phyloP scores from a whole-genome alignment of 2,113 vertebrate genomes.

The Todiramphus saurophagus region DNA sequence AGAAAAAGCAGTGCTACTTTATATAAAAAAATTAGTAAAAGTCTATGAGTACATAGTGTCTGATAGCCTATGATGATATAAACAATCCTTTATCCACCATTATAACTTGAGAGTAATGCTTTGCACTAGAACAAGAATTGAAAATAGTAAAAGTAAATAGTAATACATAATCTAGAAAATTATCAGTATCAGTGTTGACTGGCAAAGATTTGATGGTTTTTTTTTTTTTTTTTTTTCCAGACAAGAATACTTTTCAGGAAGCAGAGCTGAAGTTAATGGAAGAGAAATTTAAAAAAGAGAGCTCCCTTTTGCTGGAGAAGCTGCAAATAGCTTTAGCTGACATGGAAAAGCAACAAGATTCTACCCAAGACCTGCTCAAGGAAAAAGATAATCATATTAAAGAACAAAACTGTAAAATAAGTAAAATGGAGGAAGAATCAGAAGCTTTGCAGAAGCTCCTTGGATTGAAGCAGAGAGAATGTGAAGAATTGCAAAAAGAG shows the following conservation, averaged over 20 bases:
- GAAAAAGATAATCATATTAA: slow-evolving; percentile 80
- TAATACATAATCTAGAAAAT: not conserved
- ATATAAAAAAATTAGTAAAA: not conserved
- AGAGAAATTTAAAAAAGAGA: slow-evolving; percentile 79
- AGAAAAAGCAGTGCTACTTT: not conserved
- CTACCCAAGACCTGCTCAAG: slow-evolving; percentile 77
- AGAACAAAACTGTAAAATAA: slow-evolving; percentile 75
- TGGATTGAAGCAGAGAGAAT: slow-evolving; percentile 75
- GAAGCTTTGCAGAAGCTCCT: slow-evolving; percentile 73
- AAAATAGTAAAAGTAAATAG: not conserved
- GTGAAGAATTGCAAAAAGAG: slow-evolving; percentile 75
- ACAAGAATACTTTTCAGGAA: slow-evolving; percentile 77
- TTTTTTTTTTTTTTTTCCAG: slow-evolving; percentile 65
- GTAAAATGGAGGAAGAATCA: slow-evolving; percentile 71
- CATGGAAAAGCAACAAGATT: slow-evolving; percentile 79
- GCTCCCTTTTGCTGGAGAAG: slow-evolving; percentile 71
- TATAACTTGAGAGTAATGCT: not conserved
- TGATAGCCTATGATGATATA: not conserved
- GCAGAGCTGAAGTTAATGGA: slow-evolving; percentile 78
- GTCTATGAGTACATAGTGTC: not conserved
- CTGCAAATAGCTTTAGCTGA: slow-evolving; percentile 78
- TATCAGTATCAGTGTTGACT: not conserved
- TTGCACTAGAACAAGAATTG: not conserved
- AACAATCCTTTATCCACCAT: not conserved
- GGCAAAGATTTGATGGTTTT: not conserved